Conservation (phyloP, 2,888 invertebrate genomes). For the Campoplex nolae region DNA sequence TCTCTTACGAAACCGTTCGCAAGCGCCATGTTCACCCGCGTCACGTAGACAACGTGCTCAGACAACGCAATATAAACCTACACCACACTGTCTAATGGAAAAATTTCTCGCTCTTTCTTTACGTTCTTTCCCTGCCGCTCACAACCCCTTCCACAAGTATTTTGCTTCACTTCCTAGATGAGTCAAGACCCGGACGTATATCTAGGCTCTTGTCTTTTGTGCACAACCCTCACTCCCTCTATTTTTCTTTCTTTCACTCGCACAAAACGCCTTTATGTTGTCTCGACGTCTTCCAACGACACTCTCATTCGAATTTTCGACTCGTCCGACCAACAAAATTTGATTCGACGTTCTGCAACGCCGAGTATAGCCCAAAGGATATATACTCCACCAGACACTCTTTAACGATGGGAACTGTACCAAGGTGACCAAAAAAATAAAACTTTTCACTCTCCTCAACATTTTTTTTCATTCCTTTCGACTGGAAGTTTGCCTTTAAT, state of each 20-base stretch:
- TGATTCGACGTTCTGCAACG: slow-evolving; percentile 49
- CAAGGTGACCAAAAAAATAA: neutral
- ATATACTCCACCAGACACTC: neutral
- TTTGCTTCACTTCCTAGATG: slow-evolving; percentile 45
- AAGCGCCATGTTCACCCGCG: slow-evolving; percentile 61
- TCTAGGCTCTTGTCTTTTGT: slow-evolving; percentile 24
- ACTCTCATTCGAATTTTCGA: slow-evolving; percentile 60
- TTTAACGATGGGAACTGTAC: neutral
- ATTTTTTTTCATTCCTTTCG: neutral
- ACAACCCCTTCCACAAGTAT: slow-evolving; percentile 8
- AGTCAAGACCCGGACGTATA: slow-evolving; percentile 38
- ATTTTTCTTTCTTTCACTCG: neutral
- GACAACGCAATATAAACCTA: slow-evolving; percentile 74
- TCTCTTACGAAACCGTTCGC: slow-evolving; percentile 22
- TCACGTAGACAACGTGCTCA: slow-evolving; percentile 76
- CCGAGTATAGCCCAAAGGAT: neutral
- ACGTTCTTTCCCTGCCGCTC: slow-evolving; percentile 1
- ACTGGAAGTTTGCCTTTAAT: neutral
- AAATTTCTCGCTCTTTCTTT: slow-evolving; percentile 71
- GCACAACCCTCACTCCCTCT: neutral
- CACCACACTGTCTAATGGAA: slow-evolving; percentile 74
- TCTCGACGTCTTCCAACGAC: neutral
- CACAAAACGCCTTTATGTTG: slow-evolving; percentile 3
- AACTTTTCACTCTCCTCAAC: neutral
- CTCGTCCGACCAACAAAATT: slow-evolving; percentile 64